These are phyloP conservation scores for Chondrosia reniformis DNA, from an alignment of 37 sponge, comb jelly and placozoan genomes.

Conservation along the genomic window DNA sequence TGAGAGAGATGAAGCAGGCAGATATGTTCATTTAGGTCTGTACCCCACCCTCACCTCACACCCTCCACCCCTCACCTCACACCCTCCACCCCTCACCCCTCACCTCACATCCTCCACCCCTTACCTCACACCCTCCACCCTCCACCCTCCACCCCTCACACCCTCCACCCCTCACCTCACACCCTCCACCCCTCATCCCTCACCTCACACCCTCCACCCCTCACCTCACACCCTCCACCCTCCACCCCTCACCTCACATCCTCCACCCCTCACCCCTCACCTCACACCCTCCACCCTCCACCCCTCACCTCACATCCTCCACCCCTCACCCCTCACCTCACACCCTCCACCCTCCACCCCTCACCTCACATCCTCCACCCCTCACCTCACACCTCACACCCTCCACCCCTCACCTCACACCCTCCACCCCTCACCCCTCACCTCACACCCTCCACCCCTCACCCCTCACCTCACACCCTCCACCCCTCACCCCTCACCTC, in stretches of 20 bases:
- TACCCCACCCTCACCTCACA: constrained; percentile 7
- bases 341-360: too few species aligned
- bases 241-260: constrained; percentile 39
- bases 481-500: too few species aligned
- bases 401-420: too few species aligned
- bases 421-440: too few species aligned
- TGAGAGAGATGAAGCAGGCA: constrained; percentile 85
- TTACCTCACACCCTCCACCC: not conserved
- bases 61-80: constrained; percentile 1
- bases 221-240: constrained; percentile 31
- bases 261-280: constrained; percentile 28
- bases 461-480: too few species aligned
- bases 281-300: constrained; percentile 32
- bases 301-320: constrained; percentile 43
- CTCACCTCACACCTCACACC: too few species aligned
- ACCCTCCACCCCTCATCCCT: constrained; percentile 31
- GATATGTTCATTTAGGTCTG: constrained; percentile 79
- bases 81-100: constrained; percentile 33
- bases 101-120: constrained; percentile 38
- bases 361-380: too few species aligned
- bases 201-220: not conserved
- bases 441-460: too few species aligned
- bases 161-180: constrained; percentile 40
- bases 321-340: constrained; percentile 21
- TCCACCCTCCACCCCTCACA: constrained; percentile 28